phyloP scores from a whole-genome alignment of 1,140 invertebrate species.

The Drosophila arizonae region DNA sequence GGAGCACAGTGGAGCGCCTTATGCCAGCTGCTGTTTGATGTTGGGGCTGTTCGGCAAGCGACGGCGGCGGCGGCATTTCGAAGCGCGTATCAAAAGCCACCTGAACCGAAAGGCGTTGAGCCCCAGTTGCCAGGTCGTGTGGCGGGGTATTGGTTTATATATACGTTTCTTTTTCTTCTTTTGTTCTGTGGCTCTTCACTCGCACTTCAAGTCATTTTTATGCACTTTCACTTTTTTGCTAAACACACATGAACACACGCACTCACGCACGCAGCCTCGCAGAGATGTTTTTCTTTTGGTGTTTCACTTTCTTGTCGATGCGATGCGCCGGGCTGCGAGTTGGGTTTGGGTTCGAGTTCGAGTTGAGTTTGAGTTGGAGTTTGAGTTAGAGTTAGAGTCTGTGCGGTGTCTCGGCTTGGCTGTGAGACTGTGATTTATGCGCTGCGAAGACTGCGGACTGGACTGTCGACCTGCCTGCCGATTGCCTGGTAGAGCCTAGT shows the following conservation, averaged over 20 bases:
- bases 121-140: slow-evolving; percentile 9
- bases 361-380: slow-evolving; percentile 5
- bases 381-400: slow-evolving; percentile 20
- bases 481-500: slow-evolving; percentile 39
- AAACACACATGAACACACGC: slow-evolving; percentile 1
- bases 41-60: slow-evolving; percentile 11
- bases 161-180: not conserved
- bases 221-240: slow-evolving; percentile 65
- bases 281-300: slow-evolving; percentile 34
- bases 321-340: not conserved
- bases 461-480: slow-evolving; percentile 48
- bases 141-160: slow-evolving; percentile 7
- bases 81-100: slow-evolving; percentile 23
- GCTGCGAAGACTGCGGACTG: slow-evolving; percentile 72
- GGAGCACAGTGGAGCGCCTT: slow-evolving; percentile 23
- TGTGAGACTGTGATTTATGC: slow-evolving; percentile 70
- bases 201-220: slow-evolving; percentile 75
- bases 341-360: slow-evolving; percentile 5
- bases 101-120: not conserved
- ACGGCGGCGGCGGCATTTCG: slow-evolving; percentile 39
- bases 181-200: slow-evolving; percentile 16
- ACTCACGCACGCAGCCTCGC: not conserved
- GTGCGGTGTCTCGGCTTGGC: slow-evolving; percentile 35
- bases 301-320: slow-evolving; percentile 34
- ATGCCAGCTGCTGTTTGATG: slow-evolving; percentile 1